Percentiles rank a stretch among this genome's conserved stretches.
Evolutionary conservation across 2,113 vertebrate species (phyloP).

Genomic region (Gambusia affinis): DNA sequence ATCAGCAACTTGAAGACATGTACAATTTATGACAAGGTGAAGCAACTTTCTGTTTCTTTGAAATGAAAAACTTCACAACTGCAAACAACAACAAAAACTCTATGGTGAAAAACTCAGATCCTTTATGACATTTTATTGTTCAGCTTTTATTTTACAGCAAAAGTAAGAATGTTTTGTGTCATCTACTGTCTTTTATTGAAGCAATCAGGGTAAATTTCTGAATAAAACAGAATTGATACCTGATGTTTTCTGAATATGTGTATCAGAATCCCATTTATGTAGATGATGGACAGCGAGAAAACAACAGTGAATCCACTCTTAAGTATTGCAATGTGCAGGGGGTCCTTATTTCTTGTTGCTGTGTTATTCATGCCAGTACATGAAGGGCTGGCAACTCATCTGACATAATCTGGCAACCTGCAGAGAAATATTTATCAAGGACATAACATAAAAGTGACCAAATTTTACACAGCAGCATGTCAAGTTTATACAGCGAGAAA

Average conservation of each 20-base stretch:
- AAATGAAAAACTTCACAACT: too few relatives aligned
- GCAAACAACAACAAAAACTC: too few relatives aligned
- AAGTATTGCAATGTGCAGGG: conserved; percentile 24
- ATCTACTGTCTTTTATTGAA: not conserved
- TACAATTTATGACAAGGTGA: too few relatives aligned
- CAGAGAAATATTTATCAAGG: not conserved
- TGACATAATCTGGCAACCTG: not conserved
- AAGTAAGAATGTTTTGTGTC: not conserved
- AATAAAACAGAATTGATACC: conserved; percentile 13
- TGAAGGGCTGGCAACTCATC: not conserved
- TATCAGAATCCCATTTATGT: conserved; percentile 65
- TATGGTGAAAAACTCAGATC: too few relatives aligned
- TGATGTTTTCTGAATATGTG: conserved; percentile 66
- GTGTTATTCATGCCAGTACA: conserved; percentile 21
- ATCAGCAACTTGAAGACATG: too few relatives aligned
- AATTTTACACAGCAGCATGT: too few relatives aligned
- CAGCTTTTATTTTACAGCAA: not conserved
- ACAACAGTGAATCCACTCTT: conserved; percentile 61
- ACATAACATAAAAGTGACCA: not conserved
- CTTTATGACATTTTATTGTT: too few relatives aligned
- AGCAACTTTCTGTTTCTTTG: too few relatives aligned
- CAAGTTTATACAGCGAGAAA: too few relatives aligned
- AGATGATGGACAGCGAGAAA: conserved; percentile 69
- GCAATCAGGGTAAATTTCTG: not conserved
- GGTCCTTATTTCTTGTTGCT: conserved; percentile 18